Percentiles rank a stretch among this genome's conserved stretches.
Conservation (phyloP, 2,888 invertebrate species). For the Apoderus coryli region DNA sequence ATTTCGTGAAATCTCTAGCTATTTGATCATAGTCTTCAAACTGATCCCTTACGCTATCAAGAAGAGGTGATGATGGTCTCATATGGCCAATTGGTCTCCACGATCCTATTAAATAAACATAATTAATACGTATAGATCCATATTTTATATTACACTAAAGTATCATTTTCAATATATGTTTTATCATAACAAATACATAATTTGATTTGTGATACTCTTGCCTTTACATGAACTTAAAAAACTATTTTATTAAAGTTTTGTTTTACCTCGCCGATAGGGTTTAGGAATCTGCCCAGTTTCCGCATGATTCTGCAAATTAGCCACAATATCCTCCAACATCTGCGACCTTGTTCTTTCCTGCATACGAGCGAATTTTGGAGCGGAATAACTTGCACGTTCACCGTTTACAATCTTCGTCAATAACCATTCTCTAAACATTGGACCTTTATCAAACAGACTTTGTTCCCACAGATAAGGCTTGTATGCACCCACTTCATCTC, state of each 20-base stretch:
- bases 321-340: constrained; percentile 89
- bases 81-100: constrained; percentile 92
- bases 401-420: constrained; percentile 89
- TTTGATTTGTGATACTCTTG: no score
- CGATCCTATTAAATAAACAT: no score
- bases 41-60: constrained; percentile 85
- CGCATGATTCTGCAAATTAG: constrained; percentile 84
- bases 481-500: constrained; percentile 90
- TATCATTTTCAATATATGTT: no score
- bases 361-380: constrained; percentile 90
- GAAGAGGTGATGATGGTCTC: constrained; percentile 81
- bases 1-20: constrained; percentile 81
- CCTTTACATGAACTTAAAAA: no score
- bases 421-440: constrained; percentile 91
- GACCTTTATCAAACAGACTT: constrained; percentile 84
- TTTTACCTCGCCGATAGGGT: constrained; percentile 67
- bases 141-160: no score
- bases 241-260: background rate
- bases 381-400: constrained; percentile 84
- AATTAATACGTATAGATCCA: constrained; percentile 4
- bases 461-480: constrained; percentile 94
- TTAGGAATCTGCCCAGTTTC: constrained; percentile 93
- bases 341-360: constrained; percentile 85
- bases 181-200: no score
- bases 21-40: constrained; percentile 90